Conservation (phyloP, 2,888 invertebrate species). For the Halictus quadricinctus region DNA sequence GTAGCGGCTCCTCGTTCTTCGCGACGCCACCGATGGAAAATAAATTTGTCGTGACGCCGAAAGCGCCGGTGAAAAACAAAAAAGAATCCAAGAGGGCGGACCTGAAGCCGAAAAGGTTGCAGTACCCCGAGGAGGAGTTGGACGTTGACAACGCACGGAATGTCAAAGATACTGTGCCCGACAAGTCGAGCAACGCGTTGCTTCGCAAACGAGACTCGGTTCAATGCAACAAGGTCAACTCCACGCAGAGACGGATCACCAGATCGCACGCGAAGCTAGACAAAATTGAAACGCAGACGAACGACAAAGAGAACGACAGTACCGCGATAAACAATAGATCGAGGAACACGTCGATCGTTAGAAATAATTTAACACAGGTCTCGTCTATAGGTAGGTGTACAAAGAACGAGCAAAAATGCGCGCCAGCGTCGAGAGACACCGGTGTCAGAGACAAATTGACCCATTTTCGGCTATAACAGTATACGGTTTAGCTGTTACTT, state of each 20-base stretch:
- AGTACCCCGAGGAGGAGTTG: constrained; percentile 61
- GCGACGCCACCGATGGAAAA: constrained; percentile 48
- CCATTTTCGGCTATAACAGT: constrained; percentile 71
- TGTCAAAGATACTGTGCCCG: background rate
- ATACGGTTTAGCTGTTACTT: constrained; percentile 48
- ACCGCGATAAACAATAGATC: constrained; percentile 10
- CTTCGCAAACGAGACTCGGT: background rate
- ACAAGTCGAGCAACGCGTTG: background rate
- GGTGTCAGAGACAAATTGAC: constrained; percentile 62
- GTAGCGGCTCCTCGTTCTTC: background rate
- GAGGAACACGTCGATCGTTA: background rate
- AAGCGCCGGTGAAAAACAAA: constrained; percentile 71
- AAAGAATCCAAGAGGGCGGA: constrained; percentile 58
- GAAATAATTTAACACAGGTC: constrained; percentile 24
- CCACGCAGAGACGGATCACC: background rate
- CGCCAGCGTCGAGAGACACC: constrained; percentile 16
- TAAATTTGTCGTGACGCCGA: constrained; percentile 32
- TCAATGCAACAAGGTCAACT: constrained; percentile 2
- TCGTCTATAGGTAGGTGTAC: constrained; percentile 39
- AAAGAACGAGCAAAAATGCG: constrained; percentile 32
- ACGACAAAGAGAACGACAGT: constrained; percentile 61
- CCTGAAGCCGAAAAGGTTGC: constrained; percentile 70
- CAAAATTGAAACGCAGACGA: constrained; percentile 19
- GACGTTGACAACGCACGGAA: background rate
- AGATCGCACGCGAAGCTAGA: constrained; percentile 6